Percentiles rank a stretch among this genome's conserved stretches.
Evolutionary conservation across 2,888 invertebrate species (phyloP).

Genomic region (Oscheius sp.): DNA sequence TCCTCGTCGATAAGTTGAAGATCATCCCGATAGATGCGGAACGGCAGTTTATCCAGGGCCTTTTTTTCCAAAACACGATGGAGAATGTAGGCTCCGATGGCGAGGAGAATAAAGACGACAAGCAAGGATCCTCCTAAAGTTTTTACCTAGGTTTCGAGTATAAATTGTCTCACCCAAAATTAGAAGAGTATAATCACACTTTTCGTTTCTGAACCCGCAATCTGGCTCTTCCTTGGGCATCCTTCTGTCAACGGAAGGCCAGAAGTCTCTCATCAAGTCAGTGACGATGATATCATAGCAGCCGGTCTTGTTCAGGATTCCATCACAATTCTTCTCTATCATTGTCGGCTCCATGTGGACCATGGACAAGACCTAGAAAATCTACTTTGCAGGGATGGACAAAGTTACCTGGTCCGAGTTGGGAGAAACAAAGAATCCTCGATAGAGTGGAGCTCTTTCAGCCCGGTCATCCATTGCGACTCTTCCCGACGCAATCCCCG

Average conservation of each 20-base stretch:
- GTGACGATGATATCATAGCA: conserved; percentile 63
- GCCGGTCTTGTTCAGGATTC: conserved; percentile 55
- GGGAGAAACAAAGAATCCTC: conserved; percentile 60
- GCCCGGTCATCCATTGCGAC: conserved; percentile 60
- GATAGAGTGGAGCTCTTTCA: conserved; percentile 57
- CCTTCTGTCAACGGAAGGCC: conserved; percentile 57
- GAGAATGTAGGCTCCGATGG: conserved; percentile 51
- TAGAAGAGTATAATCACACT: conserved; percentile 61
- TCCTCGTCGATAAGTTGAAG: conserved; percentile 61
- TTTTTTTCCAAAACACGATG: conserved; percentile 52
- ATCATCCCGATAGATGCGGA: conserved; percentile 61
- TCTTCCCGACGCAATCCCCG: conserved; percentile 55
- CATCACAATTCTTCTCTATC: conserved; percentile 58
- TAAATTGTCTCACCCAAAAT: conserved; percentile 36
- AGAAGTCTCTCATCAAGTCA: conserved; percentile 60
- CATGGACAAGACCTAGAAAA: conserved; percentile 53
- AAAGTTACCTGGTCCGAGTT: conserved; percentile 45
- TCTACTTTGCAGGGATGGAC: neutral
- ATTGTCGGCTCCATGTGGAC: conserved; percentile 63
- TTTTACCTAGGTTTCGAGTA: too few relatives aligned
- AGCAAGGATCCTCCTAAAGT: conserved; percentile 48
- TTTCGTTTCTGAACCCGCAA: conserved; percentile 64
- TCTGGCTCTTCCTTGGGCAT: conserved; percentile 68
- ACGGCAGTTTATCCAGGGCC: conserved; percentile 56
- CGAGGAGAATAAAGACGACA: conserved; percentile 53